Evolutionary conservation across 2,113 vertebrate genomes (phyloP).

Genomic region (Brachirus orientalis): DNA sequence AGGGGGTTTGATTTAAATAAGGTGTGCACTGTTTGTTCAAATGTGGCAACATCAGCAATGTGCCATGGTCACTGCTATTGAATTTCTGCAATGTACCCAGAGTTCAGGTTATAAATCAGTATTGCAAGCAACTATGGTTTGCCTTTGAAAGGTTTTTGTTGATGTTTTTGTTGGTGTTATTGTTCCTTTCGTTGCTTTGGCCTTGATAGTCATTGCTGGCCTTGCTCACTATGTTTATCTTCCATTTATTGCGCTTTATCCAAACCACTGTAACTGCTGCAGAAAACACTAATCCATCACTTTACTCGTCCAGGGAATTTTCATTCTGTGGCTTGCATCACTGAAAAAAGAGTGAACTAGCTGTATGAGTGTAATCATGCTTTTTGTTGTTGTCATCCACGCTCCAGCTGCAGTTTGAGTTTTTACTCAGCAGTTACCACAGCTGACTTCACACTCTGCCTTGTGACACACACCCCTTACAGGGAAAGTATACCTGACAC

Average conservation of each 20-base stretch:
- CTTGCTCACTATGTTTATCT: neutral
- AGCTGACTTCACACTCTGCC: constrained; percentile 30
- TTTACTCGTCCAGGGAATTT: constrained; percentile 10
- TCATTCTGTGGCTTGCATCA: constrained; percentile 13
- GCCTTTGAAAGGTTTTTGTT: constrained; percentile 10
- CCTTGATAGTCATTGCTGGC: constrained; percentile 4
- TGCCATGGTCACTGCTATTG: neutral
- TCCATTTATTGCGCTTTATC: constrained; percentile 11
- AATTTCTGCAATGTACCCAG: constrained; percentile 6
- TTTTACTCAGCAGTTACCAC: constrained; percentile 34
- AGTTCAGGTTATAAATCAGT: constrained; percentile 25
- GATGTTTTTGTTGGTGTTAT: neutral
- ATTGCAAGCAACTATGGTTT: too few species aligned
- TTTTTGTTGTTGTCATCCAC: constrained; percentile 18
- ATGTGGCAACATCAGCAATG: constrained; percentile 14
- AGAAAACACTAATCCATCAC: constrained; percentile 12
- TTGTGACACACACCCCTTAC: constrained; percentile 10
- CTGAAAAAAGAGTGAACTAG: constrained; percentile 11
- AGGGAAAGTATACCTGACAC: constrained; percentile 13
- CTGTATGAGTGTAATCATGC: constrained; percentile 3
- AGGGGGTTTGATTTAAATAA: constrained; percentile 34
- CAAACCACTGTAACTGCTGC: constrained; percentile 8
- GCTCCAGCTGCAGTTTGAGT: constrained; percentile 17
- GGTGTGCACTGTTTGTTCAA: constrained; percentile 25
- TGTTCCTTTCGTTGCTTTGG: neutral